Evolutionary conservation across 2,797 vertebrate genomes (phyloP).

Genomic region (Taenioides sp.): DNA sequence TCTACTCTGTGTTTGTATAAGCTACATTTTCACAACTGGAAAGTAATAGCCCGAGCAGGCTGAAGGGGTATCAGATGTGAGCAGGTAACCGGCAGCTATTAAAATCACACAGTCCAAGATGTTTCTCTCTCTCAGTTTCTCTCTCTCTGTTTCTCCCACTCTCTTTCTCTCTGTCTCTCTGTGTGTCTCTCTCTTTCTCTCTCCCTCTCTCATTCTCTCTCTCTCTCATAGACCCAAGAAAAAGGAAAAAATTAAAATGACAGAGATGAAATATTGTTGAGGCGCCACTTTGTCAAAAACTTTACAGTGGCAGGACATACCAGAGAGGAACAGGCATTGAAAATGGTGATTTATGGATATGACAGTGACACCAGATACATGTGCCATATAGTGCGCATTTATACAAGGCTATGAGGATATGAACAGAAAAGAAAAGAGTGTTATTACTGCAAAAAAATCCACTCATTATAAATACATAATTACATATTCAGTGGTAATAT

Average conservation of each 20-base stretch:
- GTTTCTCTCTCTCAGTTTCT: conserved; percentile 18
- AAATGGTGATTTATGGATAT: conserved; percentile 52
- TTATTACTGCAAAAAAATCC: not conserved
- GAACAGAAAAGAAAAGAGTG: not conserved
- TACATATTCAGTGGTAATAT: not conserved
- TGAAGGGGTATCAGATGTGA: conserved; percentile 72
- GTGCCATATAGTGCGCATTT: not conserved
- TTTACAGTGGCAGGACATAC: conserved; percentile 48
- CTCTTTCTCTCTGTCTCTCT: not conserved
- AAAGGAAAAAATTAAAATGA: conserved; percentile 29
- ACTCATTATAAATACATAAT: not conserved
- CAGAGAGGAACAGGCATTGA: conserved; percentile 40
- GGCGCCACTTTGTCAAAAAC: conserved; percentile 52
- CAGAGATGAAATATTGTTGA: conserved; percentile 55
- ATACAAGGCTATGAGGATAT: not conserved
- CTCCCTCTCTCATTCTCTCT: not conserved
- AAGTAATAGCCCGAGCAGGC: conserved; percentile 75
- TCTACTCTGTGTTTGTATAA: conserved; percentile 74
- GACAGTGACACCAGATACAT: conserved; percentile 46
- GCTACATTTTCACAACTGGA: conserved; percentile 82
- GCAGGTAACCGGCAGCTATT: conserved; percentile 78
- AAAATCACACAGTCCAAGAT: conserved; percentile 65
- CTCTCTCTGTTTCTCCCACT: not conserved
- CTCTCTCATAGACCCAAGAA: conserved; percentile 29
- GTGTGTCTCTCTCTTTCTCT: not conserved